phyloP scores from a whole-genome alignment of 2,113 vertebrate species.

The Triplophysa rosa region DNA sequence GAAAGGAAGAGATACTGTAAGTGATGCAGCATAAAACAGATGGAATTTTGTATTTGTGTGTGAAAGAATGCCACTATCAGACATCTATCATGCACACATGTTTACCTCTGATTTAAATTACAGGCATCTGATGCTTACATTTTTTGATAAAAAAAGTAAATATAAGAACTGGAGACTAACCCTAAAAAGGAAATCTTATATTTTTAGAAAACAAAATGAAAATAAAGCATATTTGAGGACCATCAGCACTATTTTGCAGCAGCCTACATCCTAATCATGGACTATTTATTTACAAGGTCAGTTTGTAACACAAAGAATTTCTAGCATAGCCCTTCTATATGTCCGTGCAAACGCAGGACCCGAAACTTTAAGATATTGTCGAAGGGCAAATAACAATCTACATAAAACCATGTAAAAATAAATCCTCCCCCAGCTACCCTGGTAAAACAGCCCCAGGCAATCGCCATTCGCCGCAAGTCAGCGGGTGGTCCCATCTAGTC shows the following conservation, averaged over 20 bases:
- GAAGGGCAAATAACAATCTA: slow-evolving; percentile 22
- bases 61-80: too few species aligned
- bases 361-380: slow-evolving; percentile 48
- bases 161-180: too few species aligned
- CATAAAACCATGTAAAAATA: slow-evolving; percentile 5
- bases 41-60: neutral
- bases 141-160: too few species aligned
- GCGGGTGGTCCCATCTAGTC: slow-evolving; percentile 1
- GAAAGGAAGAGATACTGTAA: slow-evolving; percentile 6
- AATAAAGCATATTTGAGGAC: too few species aligned
- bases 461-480: neutral
- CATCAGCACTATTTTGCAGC: too few species aligned
- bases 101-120: too few species aligned
- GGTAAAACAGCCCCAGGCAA: slow-evolving; percentile 2
- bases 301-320: neutral
- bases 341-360: neutral
- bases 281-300: neutral
- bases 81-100: too few species aligned
- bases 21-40: slow-evolving; percentile 3
- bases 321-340: neutral
- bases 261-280: too few species aligned
- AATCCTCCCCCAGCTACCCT: neutral
- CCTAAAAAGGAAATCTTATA: too few species aligned
- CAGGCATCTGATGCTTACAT: too few species aligned
- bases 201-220: too few species aligned